Conservation (phyloP, 2,113 vertebrate genomes). For the Oreotrochilus melanogaster region DNA sequence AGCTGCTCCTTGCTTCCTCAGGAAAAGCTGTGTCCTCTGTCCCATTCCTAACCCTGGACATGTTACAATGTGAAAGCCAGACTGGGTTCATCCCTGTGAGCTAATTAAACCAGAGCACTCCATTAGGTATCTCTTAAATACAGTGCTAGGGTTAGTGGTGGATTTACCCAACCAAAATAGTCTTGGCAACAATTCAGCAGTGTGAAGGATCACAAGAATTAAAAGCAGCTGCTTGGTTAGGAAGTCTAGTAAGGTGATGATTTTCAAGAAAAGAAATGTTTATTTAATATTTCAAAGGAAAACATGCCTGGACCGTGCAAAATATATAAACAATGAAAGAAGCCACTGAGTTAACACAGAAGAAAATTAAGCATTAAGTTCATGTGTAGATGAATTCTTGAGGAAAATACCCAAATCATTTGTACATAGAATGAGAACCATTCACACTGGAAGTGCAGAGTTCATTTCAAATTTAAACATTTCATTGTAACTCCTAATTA, state of each 20-base stretch:
- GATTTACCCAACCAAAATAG: neutral
- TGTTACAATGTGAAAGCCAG: neutral
- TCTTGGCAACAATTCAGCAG: neutral
- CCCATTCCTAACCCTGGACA: neutral
- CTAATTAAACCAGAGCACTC: neutral
- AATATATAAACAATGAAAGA: neutral
- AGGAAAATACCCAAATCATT: neutral
- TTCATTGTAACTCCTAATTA: neutral
- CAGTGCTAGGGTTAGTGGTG: neutral
- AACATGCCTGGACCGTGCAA: neutral
- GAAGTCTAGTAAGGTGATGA: constrained; percentile 3
- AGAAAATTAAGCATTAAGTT: neutral
- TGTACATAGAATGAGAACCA: neutral
- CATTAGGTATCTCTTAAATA: neutral
- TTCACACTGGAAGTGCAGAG: neutral
- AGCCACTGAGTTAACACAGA: neutral
- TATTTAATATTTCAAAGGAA: neutral
- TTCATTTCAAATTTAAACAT: neutral
- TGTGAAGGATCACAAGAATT: neutral
- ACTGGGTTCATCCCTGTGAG: neutral
- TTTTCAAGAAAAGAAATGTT: neutral
- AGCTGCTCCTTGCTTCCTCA: constrained; percentile 39
- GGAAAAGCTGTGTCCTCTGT: neutral
- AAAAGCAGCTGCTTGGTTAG: neutral
- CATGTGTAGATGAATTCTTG: neutral